These are phyloP conservation scores for Eudyptes chrysolophus DNA, from an alignment of 2,113 vertebrate genomes.

Conservation along the genomic window DNA sequence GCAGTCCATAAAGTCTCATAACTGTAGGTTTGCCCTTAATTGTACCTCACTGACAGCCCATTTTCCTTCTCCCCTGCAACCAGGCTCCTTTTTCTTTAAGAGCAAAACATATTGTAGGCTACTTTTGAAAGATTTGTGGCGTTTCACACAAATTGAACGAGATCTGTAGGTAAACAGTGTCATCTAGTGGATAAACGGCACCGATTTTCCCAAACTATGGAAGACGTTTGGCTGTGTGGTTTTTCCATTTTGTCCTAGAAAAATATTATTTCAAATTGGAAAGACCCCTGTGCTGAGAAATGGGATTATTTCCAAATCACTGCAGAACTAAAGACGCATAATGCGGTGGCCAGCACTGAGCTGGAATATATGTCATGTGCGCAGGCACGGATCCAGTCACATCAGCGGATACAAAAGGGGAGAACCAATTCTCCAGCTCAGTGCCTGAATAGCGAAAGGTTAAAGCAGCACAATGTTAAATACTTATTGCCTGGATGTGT, in stretches of 20 bases:
- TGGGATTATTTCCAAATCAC: neutral
- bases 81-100: conserved; percentile 21
- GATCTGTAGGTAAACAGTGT: conserved; percentile 77
- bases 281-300: neutral
- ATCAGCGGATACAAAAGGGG: neutral
- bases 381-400: neutral
- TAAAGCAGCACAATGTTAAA: neutral
- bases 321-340: neutral
- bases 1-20: conserved; percentile 38
- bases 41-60: conserved; percentile 40
- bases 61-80: conserved; percentile 51
- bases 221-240: neutral
- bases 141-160: neutral
- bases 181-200: conserved; percentile 72
- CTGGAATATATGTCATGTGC: neutral
- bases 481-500: neutral
- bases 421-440: neutral
- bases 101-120: conserved; percentile 13
- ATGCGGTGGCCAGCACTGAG: neutral
- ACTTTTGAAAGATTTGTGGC: conserved; percentile 41
- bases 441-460: neutral
- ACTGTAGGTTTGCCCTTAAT: conserved; percentile 53
- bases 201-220: neutral
- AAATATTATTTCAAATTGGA: neutral
- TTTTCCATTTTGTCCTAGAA: neutral